These are phyloP conservation scores for Lophura nycthemera DNA, from an alignment of 2,113 vertebrate species.

Conservation along the genomic window DNA sequence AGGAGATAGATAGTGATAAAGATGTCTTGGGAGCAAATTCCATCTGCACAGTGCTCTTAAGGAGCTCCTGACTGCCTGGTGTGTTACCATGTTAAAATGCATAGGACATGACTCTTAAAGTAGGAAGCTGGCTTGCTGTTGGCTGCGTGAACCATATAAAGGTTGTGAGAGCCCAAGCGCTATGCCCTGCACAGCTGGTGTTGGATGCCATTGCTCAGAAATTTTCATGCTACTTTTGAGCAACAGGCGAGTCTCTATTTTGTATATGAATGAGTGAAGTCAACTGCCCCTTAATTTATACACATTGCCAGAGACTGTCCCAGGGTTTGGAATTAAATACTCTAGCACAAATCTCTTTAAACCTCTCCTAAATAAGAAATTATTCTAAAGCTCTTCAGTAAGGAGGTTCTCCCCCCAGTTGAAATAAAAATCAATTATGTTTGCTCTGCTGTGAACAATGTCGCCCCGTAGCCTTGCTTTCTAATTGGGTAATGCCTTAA, in stretches of 20 bases:
- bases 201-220: constrained; percentile 43
- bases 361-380: constrained; percentile 78
- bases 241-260: constrained; percentile 49
- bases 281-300: constrained; percentile 79
- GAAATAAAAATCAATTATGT: constrained; percentile 77
- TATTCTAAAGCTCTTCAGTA: constrained; percentile 67
- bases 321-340: constrained; percentile 78
- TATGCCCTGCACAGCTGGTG: constrained; percentile 17
- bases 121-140: neutral
- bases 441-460: constrained; percentile 76
- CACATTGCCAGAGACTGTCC: constrained; percentile 70
- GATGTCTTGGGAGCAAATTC: neutral
- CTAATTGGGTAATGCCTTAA: constrained; percentile 72
- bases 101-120: neutral
- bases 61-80: neutral
- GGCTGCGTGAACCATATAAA: neutral
- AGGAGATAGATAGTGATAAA: neutral
- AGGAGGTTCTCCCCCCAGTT: constrained; percentile 68
- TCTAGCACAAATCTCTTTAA: constrained; percentile 74
- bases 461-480: constrained; percentile 36
- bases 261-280: constrained; percentile 81
- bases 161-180: neutral
- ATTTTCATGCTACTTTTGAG: constrained; percentile 55
- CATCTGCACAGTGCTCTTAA: neutral
- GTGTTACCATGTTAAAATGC: neutral